Conservation (phyloP, 2,888 invertebrate species). For the Zaprionus bogoriensis region DNA sequence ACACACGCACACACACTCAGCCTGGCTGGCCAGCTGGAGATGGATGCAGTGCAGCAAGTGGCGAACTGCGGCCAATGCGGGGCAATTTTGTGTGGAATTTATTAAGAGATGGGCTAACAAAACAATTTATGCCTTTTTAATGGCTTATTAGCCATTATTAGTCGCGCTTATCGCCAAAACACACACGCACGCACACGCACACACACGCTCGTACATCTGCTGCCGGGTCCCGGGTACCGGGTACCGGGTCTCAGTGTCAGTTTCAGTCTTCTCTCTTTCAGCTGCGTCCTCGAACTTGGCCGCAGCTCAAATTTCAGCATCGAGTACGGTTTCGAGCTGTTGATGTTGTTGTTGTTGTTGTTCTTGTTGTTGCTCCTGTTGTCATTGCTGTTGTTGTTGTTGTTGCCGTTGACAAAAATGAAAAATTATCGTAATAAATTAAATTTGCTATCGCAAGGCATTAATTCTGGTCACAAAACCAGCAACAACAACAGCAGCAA, state of each 20-base stretch:
- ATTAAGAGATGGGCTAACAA: constrained; percentile 80
- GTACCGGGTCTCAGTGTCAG: constrained; percentile 35
- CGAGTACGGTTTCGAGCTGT: constrained; percentile 13
- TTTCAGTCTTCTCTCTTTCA: constrained; percentile 37
- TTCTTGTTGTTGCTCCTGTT: constrained; percentile 48
- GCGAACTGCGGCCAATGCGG: constrained; percentile 28
- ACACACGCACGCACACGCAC: constrained; percentile 32
- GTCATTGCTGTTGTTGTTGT: constrained; percentile 22
- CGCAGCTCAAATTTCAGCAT: constrained; percentile 62
- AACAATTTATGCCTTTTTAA: constrained; percentile 81
- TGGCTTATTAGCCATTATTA: constrained; percentile 81
- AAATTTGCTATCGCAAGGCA: constrained; percentile 80
- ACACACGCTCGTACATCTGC: constrained; percentile 1
- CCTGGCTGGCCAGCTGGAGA: constrained; percentile 19
- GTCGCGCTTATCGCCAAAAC: constrained; percentile 77
- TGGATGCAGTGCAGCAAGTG: constrained; percentile 61
- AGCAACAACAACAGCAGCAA: constrained; percentile 28
- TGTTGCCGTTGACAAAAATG: constrained; percentile 72
- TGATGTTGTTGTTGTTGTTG: constrained; percentile 6
- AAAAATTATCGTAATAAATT: constrained; percentile 81
- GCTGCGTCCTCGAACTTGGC: constrained; percentile 57
- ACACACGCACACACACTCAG: background rate
- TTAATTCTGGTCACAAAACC: constrained; percentile 68
- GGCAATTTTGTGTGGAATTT: constrained; percentile 72
- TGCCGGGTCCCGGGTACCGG: background rate